phyloP scores from a whole-genome alignment of 2,113 vertebrate species.

The Mugil cephalus region DNA sequence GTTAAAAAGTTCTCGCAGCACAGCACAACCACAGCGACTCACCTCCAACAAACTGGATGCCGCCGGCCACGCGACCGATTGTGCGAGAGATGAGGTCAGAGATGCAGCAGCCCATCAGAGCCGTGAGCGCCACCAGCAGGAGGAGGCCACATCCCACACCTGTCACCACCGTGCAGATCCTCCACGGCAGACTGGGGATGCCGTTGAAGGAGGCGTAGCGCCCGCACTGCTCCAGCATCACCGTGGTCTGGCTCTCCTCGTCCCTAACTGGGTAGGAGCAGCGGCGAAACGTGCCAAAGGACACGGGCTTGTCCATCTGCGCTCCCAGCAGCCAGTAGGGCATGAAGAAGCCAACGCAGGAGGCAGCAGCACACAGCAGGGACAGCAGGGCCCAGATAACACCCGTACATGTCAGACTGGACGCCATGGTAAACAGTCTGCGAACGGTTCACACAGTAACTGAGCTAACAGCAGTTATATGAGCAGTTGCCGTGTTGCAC shows the following conservation, averaged over 20 bases:
- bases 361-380: conserved; percentile 90
- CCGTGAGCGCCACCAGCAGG: conserved; percentile 94
- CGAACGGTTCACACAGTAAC: conserved; percentile 47
- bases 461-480: conserved; percentile 43
- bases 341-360: conserved; percentile 98
- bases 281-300: conserved; percentile 95
- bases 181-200: conserved; percentile 95
- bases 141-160: conserved; percentile 96
- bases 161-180: conserved; percentile 94
- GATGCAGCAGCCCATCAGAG: conserved; percentile 97
- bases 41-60: conserved; percentile 97
- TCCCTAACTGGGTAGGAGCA: conserved; percentile 96
- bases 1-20: no score
- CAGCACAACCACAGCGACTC: conserved; percentile 69
- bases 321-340: conserved; percentile 98
- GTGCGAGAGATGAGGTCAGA: conserved; percentile 97
- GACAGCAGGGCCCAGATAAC: conserved; percentile 93
- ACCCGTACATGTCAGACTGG: conserved; percentile 93
- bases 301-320: conserved; percentile 95
- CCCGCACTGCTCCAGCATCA: conserved; percentile 98
- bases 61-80: conserved; percentile 95
- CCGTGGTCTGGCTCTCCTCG: conserved; percentile 90
- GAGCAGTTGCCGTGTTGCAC: conserved; percentile 56
- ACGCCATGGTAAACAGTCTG: conserved; percentile 86
- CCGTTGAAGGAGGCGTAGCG: conserved; percentile 96